Base-by-base conservation (phyloP, 1,140 invertebrate genomes). In the Anthonomus grandis region DNA sequence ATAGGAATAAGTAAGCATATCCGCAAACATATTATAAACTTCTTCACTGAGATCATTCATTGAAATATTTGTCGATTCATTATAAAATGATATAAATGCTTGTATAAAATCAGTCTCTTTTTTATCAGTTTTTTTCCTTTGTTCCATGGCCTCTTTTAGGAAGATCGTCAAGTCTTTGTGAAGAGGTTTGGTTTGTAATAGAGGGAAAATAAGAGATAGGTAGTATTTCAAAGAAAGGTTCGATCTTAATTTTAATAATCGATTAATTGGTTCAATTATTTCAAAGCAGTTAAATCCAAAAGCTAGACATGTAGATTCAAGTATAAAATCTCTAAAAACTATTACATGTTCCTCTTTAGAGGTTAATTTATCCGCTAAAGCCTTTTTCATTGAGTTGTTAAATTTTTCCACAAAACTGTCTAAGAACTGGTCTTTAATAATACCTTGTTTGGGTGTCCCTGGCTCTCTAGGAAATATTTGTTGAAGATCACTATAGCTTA, bases 111-210 rank as follows among this genome's bases (percentile, higher is more conserved):
- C 62, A 22, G 38, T 23, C 39, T 57, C 47, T 15, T 45, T 10
- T 4, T 51, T 23, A 17, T 64, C 62, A 22, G 57, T 60, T 25
- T 60, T 64, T 34, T 64, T 64, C 2, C 62, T 36, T 22, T 27
- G 2, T 27, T 57, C 41, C 12, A 53, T 27, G 17, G 50, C 45
- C 25, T 54, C 47, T 24, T 57, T 22, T 9, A 60, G 27, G 21
- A 27, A 9, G 12, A 44, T 23, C 15, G 46, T 27, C n/a, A 63
- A 22, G 36, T 59, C 24, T 5, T 22, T 1, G 15, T 42, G 9
- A 3, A 56, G 21, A 36, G n/a, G 17, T 2, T 41, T 44, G 3
- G 2, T 58, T 9, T 36, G 19, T 22, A 57, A 23, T 10, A 54
- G 46, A n/a, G 54, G 49, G 24, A 53, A 36, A 24, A 41, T 39